Evolutionary conservation across 2,113 vertebrate species (phyloP).

Genomic region (Anhinga anhinga): DNA sequence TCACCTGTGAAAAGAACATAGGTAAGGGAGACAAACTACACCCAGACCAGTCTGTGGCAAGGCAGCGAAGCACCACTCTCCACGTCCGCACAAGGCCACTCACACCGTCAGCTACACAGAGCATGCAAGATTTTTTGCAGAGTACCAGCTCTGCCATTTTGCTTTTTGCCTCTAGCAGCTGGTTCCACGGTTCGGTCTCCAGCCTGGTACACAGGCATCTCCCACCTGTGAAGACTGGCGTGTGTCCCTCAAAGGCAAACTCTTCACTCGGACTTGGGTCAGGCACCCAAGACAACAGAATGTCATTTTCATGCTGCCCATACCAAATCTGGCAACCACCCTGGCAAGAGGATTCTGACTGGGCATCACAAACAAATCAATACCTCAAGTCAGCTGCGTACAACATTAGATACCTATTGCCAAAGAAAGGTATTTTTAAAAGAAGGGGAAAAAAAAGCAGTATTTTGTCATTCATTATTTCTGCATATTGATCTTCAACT

Average conservation of each 20-base stretch:
- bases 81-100: too few relatives aligned
- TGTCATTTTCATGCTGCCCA: neutral
- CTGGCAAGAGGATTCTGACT: too few relatives aligned
- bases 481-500: neutral
- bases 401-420: accelerated
- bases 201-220: neutral
- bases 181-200: neutral
- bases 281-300: neutral
- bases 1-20: neutral
- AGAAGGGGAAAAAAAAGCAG: accelerated
- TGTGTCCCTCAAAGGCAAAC: too few relatives aligned
- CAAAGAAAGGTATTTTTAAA: neutral
- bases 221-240: too few relatives aligned
- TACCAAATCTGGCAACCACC: accelerated
- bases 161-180: neutral
- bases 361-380: too few relatives aligned
- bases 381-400: neutral
- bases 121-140: accelerated
- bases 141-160: neutral
- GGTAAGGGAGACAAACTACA: neutral
- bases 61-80: neutral
- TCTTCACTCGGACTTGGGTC: accelerated
- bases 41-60: neutral
- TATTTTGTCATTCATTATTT: neutral
- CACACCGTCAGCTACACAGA: neutral